phyloP scores from a whole-genome alignment of 30 jellyfish, hydroid and myxozoan genomes.

The Cassiopea andromeda region DNA sequence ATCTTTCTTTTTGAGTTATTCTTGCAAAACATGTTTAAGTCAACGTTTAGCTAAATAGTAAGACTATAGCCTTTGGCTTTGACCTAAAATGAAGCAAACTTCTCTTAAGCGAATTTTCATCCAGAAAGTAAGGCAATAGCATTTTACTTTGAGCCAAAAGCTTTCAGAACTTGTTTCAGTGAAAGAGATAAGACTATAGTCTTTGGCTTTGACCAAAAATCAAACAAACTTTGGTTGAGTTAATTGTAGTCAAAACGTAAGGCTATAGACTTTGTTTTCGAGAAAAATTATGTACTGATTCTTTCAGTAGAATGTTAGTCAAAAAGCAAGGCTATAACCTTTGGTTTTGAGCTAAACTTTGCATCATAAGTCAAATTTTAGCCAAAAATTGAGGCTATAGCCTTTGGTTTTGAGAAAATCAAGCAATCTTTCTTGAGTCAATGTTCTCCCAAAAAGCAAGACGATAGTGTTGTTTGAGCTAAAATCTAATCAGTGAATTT shows the following conservation, averaged over 20 bases:
- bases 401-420: not conserved
- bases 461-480: not conserved
- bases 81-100: too few relatives aligned
- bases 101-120: too few relatives aligned
- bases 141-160: too few relatives aligned
- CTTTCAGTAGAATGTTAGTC: not conserved
- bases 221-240: not conserved
- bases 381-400: constrained; percentile 8
- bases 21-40: too few relatives aligned
- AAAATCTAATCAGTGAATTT: too few relatives aligned
- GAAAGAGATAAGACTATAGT: too few relatives aligned
- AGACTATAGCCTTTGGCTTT: too few relatives aligned
- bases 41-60: too few relatives aligned
- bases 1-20: too few relatives aligned
- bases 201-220: too few relatives aligned
- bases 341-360: not conserved
- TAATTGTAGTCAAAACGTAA: not conserved
- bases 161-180: too few relatives aligned
- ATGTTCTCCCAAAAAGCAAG: not conserved
- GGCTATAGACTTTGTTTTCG: constrained; percentile 10
- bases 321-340: constrained; percentile 19
- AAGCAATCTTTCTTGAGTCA: not conserved
- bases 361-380: not conserved
- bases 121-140: too few relatives aligned
- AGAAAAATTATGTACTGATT: not conserved